phyloP scores from a whole-genome alignment of 2,797 vertebrate species.

The Eupleurogrammus muticus region DNA sequence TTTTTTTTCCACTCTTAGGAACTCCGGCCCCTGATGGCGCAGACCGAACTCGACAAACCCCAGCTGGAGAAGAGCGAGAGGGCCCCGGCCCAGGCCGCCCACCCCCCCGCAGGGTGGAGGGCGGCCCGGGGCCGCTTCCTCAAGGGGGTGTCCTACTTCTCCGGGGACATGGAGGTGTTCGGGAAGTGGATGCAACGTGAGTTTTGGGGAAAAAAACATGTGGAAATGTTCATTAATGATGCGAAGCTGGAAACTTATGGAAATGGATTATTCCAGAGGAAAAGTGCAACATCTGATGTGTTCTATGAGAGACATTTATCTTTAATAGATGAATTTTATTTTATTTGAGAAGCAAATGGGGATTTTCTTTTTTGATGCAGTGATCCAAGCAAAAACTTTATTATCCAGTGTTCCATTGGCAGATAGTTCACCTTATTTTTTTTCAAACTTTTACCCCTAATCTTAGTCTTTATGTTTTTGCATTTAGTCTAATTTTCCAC shows the following conservation, averaged over 20 bases:
- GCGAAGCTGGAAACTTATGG: too few relatives aligned
- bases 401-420: too few relatives aligned
- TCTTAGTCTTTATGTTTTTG: too few relatives aligned
- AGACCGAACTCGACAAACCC: conserved; percentile 23
- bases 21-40: conserved; percentile 82
- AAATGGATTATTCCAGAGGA: too few relatives aligned
- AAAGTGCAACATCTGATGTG: background rate
- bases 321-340: too few relatives aligned
- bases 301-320: too few relatives aligned
- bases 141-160: conserved; percentile 84
- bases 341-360: background rate
- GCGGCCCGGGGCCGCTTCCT: conserved; percentile 68
- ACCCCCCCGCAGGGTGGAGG: conserved; percentile 7
- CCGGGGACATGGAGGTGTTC: conserved; percentile 91
- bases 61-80: conserved; percentile 18
- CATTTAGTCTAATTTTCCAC: too few relatives aligned
- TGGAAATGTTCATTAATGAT: too few relatives aligned
- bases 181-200: conserved; percentile 93
- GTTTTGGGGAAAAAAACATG: too few relatives aligned
- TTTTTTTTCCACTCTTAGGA: conserved; percentile 70
- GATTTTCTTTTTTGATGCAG: background rate
- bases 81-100: conserved; percentile 10
- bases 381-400: too few relatives aligned
- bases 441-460: too few relatives aligned
- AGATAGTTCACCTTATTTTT: too few relatives aligned